Evolutionary conservation across 2,797 vertebrate species (phyloP), one percentile per base, ranked within the genome.

Genomic region (Benthosema pterotum): DNA sequence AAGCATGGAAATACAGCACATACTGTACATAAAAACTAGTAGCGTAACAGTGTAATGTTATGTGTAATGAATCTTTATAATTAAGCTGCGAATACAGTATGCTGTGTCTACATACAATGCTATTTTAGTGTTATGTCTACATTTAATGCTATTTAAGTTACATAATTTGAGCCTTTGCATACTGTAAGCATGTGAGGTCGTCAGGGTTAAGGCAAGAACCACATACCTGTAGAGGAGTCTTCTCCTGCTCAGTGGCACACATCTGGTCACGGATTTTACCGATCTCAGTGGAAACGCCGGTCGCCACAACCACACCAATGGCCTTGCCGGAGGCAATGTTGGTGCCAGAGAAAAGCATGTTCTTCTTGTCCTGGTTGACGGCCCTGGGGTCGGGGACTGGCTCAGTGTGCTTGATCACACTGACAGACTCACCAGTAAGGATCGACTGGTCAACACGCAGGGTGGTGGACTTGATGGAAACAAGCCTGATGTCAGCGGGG

Each of bases 361-460:
- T 98, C 90, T 98, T 98, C 93, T 98, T 98, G 93, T 98, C 96
- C 93, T 98, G 96, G 91, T 98, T 98, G 87, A 98, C 96, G 22
- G 96, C 95, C 65, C 96, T 94, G 71, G 63, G 87, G 91, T 98
- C 96, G 1, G 95, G 96, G 11, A 98, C 91, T 1, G 93, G 18
- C 0, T 98, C 96, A 2, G 92, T 98, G 90, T 98, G 96, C 71
- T 98, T 98, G 92, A 98, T 97, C 83, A 98, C 96, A 80, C 96
- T 98, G 42, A 98, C 95, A 1, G 96, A 98, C 88, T 98, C 96
- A 57, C 98, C 98, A 89, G 93, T 94, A 51, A 94, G 92, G 84
- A 94, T 94, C 82, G 93, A 94, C 90, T 94, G 93, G 79, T 94
- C 93, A 60, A 94, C 91, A 77, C 93, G 92, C 73, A 94, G 90